These are phyloP conservation scores for Beroe forskalii DNA, from an alignment of 37 sponge, comb jelly and placozoan species.

Conservation along the genomic window DNA sequence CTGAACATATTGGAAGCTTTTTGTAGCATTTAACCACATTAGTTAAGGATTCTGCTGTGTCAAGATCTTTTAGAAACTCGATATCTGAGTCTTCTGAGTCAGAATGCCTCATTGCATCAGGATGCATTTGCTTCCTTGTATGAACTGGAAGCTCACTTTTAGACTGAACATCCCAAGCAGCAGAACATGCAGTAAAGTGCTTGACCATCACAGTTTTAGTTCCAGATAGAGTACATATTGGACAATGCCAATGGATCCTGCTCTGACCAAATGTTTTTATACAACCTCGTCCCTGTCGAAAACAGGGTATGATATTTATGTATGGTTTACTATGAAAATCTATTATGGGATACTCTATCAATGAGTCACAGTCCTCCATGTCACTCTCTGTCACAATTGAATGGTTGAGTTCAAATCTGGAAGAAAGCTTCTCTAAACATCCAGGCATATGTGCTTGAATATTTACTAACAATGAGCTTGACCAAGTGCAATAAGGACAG, in stretches of 20 bases:
- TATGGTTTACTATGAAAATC: background rate
- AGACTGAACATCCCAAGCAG: background rate
- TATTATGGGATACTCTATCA: conserved; percentile 36
- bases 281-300: conserved; percentile 2
- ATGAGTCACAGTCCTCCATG: conserved; percentile 22
- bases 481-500: conserved; percentile 59
- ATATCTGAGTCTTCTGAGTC: conserved; percentile 42
- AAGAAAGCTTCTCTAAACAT: conserved; percentile 48
- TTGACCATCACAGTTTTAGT: conserved; percentile 35
- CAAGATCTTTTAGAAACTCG: background rate
- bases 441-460: conserved; percentile 56
- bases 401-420: background rate
- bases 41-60: conserved; percentile 26
- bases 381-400: background rate
- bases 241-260: conserved; percentile 61
- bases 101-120: conserved; percentile 24
- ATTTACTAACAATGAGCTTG: conserved; percentile 44
- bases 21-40: conserved; percentile 48
- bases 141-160: background rate
- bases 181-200: background rate
- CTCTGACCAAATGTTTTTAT: background rate
- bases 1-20: conserved; percentile 36
- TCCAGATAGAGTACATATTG: conserved; percentile 46
- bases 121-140: conserved; percentile 56
- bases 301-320: conserved; percentile 59